phyloP scores from a whole-genome alignment of 2,113 vertebrate genomes.

The Isurus oxyrinchus region DNA sequence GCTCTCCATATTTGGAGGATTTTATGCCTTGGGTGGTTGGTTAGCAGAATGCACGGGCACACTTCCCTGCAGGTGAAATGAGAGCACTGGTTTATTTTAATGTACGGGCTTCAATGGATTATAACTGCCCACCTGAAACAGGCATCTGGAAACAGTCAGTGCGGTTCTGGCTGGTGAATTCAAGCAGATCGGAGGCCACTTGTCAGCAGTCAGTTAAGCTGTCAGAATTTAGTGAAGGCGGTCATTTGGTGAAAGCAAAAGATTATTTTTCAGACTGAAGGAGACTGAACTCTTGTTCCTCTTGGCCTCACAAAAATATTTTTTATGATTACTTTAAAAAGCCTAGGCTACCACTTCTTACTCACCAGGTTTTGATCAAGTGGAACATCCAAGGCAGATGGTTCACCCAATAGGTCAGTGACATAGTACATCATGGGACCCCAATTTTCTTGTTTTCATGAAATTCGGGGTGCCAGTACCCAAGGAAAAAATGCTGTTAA shows the following conservation, averaged over 20 bases:
- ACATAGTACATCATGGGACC: neutral
- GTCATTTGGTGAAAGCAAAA: neutral
- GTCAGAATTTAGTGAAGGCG: neutral
- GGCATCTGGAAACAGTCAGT: neutral
- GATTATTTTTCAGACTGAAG: neutral
- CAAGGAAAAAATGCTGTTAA: neutral
- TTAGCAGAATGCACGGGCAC: neutral
- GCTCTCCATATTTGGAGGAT: neutral
- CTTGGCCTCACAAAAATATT: neutral
- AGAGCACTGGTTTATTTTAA: neutral
- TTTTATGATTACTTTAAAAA: neutral
- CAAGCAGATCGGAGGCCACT: neutral
- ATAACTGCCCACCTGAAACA: neutral
- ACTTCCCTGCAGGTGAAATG: neutral
- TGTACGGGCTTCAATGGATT: neutral
- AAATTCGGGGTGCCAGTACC: neutral
- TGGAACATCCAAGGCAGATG: neutral
- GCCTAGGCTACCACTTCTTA: neutral
- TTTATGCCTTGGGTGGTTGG: neutral
- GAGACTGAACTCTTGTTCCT: neutral
- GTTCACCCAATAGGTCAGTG: neutral
- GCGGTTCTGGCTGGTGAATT: neutral
- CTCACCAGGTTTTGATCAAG: neutral
- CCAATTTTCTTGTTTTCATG: neutral
- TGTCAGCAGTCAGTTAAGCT: neutral